These are phyloP conservation scores for Bubo blakistoni DNA, from an alignment of 2,113 vertebrate genomes.

Conservation along the genomic window DNA sequence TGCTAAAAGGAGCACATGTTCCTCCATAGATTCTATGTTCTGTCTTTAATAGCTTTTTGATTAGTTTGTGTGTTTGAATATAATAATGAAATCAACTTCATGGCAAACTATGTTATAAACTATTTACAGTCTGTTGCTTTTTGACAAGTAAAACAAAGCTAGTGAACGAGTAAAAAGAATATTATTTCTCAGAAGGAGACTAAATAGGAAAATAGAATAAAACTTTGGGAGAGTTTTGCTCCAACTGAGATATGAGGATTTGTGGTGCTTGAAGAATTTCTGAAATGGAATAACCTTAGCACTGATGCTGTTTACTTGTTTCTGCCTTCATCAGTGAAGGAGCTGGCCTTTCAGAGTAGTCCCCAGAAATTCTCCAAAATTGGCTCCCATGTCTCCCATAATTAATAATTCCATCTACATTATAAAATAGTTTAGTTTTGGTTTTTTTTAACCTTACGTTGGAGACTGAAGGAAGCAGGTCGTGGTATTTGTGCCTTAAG, in stretches of 20 bases:
- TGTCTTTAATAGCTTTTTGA: background rate
- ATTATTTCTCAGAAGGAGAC: background rate
- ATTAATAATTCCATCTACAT: background rate
- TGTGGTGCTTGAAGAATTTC: background rate
- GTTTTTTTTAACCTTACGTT: background rate
- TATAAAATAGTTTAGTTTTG: background rate
- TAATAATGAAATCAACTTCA: background rate
- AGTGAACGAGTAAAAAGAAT: background rate
- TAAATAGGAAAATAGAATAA: background rate
- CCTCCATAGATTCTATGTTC: background rate
- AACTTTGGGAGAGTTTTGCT: background rate
- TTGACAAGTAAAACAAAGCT: background rate
- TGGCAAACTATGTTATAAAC: background rate
- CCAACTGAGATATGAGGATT: background rate
- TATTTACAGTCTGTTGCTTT: background rate
- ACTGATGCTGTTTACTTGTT: background rate
- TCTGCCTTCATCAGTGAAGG: background rate
- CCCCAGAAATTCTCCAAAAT: background rate
- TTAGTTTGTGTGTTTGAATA: background rate
- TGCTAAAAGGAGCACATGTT: background rate
- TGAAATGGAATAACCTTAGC: background rate
- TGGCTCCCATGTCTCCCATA: background rate
- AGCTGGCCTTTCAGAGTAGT: background rate
- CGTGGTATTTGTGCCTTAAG: background rate
- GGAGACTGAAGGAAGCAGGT: background rate